These are phyloP conservation scores for Diuraphis noxia DNA, from an alignment of 1,140 invertebrate species.

Conservation along the genomic window DNA sequence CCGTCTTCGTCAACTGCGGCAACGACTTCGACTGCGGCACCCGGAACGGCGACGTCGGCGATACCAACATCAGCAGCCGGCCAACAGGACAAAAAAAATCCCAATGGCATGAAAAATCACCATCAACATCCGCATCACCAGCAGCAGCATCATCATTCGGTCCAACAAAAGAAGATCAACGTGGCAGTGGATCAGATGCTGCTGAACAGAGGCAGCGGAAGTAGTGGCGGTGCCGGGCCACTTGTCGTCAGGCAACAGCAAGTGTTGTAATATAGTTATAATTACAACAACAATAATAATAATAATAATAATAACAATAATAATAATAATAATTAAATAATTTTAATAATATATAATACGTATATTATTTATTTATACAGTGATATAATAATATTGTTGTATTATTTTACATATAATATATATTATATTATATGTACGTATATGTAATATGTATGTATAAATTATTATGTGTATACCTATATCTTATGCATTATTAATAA, in stretches of 20 bases:
- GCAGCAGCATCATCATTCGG: background rate
- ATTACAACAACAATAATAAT: background rate
- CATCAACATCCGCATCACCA: background rate
- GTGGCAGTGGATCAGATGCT: constrained; percentile 6
- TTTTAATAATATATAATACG: background rate
- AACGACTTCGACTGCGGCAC: constrained; percentile 17
- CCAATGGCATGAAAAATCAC: background rate
- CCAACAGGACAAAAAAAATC: background rate
- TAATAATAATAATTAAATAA: background rate
- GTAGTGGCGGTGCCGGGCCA: background rate
- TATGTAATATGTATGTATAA: background rate
- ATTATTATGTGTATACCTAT: background rate
- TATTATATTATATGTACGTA: background rate
- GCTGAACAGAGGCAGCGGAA: background rate
- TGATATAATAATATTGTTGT: constrained; percentile 3
- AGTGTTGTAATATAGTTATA: background rate
- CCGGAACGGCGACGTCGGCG: background rate
- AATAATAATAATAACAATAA: background rate
- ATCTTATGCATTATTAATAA: background rate
- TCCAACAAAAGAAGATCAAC: constrained; percentile 22
- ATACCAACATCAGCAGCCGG: background rate
- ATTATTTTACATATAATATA: background rate
- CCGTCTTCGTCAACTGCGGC: background rate
- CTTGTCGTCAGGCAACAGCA: background rate
- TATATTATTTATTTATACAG: background rate